phyloP scores from a whole-genome alignment of 2,888 invertebrate species.

The Nomada goodeniana region DNA sequence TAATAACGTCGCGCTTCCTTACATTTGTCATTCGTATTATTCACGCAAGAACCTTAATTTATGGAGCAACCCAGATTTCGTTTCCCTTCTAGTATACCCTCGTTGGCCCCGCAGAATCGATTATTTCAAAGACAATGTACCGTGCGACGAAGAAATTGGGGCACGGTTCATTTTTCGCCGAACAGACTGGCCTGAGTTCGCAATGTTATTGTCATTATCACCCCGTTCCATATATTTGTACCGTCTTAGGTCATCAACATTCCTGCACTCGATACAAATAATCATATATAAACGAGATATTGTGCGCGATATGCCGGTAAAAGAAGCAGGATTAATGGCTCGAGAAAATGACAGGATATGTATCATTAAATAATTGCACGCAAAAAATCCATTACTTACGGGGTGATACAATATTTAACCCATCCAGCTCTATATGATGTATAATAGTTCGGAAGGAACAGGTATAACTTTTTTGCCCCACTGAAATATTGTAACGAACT shows the following conservation, averaged over 20 bases:
- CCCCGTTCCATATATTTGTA: neutral
- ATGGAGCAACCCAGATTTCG: neutral
- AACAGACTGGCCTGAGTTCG: neutral
- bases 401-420: neutral
- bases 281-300: too few relatives aligned
- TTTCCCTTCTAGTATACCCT: neutral
- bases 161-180: too few relatives aligned
- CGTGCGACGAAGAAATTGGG: neutral
- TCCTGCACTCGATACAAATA: too few relatives aligned
- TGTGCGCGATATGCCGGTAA: too few relatives aligned
- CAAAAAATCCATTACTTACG: too few relatives aligned
- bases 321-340: too few relatives aligned
- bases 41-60: constrained; percentile 4
- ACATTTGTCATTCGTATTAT: neutral
- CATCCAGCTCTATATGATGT: neutral
- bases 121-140: neutral
- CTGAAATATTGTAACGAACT: neutral
- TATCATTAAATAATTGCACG: too few relatives aligned
- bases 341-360: too few relatives aligned
- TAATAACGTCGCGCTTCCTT: neutral
- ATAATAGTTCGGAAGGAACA: neutral
- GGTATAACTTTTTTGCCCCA: neutral
- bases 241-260: too few relatives aligned
- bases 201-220: neutral
- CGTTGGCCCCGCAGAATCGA: neutral